Evolutionary conservation across 2,888 invertebrate genomes (phyloP), one percentile per base, ranked within the genome.

Genomic region (Habroteleia sp.): DNA sequence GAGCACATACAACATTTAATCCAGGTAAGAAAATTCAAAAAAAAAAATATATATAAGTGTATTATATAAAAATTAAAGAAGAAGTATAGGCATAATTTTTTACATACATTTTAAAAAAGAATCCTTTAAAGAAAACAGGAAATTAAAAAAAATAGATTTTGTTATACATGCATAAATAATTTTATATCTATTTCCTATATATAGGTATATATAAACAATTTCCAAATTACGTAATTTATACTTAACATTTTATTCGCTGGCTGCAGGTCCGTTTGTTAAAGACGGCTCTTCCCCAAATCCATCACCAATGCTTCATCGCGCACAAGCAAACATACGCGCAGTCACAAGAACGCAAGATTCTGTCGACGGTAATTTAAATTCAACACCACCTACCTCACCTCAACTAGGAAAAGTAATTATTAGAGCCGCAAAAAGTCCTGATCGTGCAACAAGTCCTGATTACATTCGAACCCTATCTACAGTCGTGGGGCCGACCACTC

Each of bases 1-100:
- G 93, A 71, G 93, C 94, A 8, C 94, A 95, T 84, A 94, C 95
- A 27, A 95, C 96, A 23, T 96, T 96, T 84, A 95, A 95, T 90
- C 96, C 96, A 60, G 96, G 96, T 88, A 56, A 56, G 1, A 25
- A 25, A 7, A 25, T n/a, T n/a, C n/a, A n/a, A n/a, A n/a, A n/a
- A n/a, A n/a, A n/a, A n/a, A n/a, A n/a, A n/a, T n/a, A n/a, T n/a
- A n/a, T n/a, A n/a, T n/a, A n/a, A n/a, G n/a, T n/a, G n/a, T n/a
- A n/a, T n/a, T n/a, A n/a, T n/a, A n/a, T n/a, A n/a, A n/a, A n/a
- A n/a, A n/a, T n/a, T n/a, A n/a, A n/a, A n/a, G n/a, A n/a, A n/a
- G n/a, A n/a, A n/a, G n/a, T n/a, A n/a, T n/a, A n/a, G n/a, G n/a
- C n/a, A n/a, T n/a, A n/a, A n/a, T n/a, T n/a, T n/a, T n/a, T n/a